A percentile compares a stretch with the other conserved stretches of the same genome.
Evolutionary conservation across 2,888 invertebrate genomes (phyloP).

Genomic region (Aporophyla nigra): DNA sequence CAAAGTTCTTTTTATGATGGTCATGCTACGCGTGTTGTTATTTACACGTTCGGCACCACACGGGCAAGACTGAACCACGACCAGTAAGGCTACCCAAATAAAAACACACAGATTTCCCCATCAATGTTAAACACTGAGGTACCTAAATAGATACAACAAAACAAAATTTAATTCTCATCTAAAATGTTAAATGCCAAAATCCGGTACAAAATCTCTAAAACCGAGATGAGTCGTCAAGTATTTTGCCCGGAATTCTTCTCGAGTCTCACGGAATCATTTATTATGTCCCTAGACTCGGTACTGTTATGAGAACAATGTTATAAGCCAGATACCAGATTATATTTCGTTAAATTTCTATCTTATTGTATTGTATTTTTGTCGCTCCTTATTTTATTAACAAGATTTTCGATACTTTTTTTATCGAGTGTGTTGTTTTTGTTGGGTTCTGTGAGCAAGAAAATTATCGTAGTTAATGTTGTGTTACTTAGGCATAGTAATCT

Average conservation of each 20-base stretch:
- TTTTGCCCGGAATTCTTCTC: slow-evolving; percentile 45
- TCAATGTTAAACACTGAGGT: not conserved
- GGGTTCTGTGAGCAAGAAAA: too few species aligned
- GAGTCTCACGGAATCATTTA: slow-evolving; percentile 37
- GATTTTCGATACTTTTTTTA: too few species aligned
- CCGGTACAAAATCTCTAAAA: slow-evolving; percentile 26
- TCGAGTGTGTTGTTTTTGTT: too few species aligned
- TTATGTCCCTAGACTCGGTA: slow-evolving; percentile 3
- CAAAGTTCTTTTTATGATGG: too few species aligned
- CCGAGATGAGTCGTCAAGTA: slow-evolving; percentile 38
- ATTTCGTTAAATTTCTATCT: slow-evolving; percentile 33
- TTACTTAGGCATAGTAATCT: too few species aligned
- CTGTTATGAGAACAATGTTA: slow-evolving; percentile 47
- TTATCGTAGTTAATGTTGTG: too few species aligned
- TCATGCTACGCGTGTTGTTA: too few species aligned
- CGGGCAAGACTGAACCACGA: too few species aligned
- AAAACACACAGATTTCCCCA: not conserved
- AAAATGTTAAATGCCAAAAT: slow-evolving; percentile 26
- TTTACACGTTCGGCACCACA: too few species aligned
- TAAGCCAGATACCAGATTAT: slow-evolving; percentile 36
- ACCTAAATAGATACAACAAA: not conserved
- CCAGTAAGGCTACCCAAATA: not conserved
- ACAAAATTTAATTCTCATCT: slow-evolving; percentile 7
- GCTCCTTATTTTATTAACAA: slow-evolving; percentile 3
- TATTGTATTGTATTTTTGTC: slow-evolving; percentile 30